Percentiles rank a stretch among this genome's conserved stretches.
These are phyloP conservation scores for Tetrapedia diversipes DNA, from an alignment of 2,888 invertebrate species.

Conservation along the genomic window DNA sequence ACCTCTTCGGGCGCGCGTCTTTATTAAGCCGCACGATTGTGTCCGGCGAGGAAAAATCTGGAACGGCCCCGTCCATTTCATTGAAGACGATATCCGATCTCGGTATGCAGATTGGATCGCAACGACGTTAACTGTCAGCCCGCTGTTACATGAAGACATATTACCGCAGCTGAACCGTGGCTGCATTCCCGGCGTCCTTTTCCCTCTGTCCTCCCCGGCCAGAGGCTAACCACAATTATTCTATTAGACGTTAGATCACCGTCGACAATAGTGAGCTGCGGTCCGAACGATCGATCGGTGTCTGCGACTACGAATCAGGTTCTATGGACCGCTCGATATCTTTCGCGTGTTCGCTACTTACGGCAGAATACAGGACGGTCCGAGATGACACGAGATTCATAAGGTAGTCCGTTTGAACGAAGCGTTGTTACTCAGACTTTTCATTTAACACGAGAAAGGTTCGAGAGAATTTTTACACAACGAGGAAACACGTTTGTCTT, in stretches of 20 bases:
- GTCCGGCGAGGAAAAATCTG: constrained; percentile 25
- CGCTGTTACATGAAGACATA: constrained; percentile 72
- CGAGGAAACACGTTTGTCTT: no score
- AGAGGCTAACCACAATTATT: constrained; percentile 66
- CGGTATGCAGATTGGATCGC: constrained; percentile 57
- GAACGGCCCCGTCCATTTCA: constrained; percentile 35
- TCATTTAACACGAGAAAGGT: no score
- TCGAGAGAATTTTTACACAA: no score
- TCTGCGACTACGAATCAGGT: background rate
- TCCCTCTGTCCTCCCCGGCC: constrained; percentile 46
- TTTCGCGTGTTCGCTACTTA: constrained; percentile 1
- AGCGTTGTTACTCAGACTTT: background rate
- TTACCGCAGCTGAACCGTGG: constrained; percentile 67
- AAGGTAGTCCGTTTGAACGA: background rate
- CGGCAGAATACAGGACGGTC: constrained; percentile 9
- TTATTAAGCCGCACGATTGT: constrained; percentile 2
- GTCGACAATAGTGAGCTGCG: constrained; percentile 57
- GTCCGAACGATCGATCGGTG: constrained; percentile 38
- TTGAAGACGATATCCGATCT: constrained; percentile 55
- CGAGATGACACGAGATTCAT: constrained; percentile 10
- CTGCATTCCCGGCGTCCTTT: constrained; percentile 65
- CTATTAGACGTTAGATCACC: constrained; percentile 69
- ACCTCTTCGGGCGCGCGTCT: background rate
- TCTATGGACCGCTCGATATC: background rate
- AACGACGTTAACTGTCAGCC: constrained; percentile 58